phyloP scores from a whole-genome alignment of 2,113 vertebrate genomes.

The Eupsittula cactorum region DNA sequence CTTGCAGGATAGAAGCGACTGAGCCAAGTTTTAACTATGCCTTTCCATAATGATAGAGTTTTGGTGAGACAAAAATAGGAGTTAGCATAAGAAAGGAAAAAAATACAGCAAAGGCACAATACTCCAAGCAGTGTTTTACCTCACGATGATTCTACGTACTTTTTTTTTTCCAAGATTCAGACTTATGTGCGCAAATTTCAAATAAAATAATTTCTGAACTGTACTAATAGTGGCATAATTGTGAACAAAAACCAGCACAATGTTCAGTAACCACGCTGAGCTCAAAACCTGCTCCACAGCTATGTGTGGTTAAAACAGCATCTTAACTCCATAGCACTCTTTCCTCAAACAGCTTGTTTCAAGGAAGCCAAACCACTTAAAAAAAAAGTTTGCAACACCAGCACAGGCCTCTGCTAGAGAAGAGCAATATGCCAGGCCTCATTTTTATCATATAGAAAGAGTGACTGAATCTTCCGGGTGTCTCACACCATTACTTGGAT shows the following conservation, averaged over 20 bases:
- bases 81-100: not conserved
- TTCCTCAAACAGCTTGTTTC: not conserved
- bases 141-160: not conserved
- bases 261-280: not conserved
- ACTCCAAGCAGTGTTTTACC: not conserved
- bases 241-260: not conserved
- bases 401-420: not conserved
- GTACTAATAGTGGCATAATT: not conserved
- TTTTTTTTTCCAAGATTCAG: not conserved
- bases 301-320: not conserved
- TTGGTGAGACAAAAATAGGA: not conserved
- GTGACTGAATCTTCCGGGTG: not conserved
- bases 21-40: constrained; percentile 40
- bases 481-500: not conserved
- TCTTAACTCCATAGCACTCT: not conserved
- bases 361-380: not conserved
- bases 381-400: not conserved
- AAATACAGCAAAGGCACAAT: not conserved
- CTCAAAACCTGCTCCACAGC: constrained; percentile 11
- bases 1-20: not conserved
- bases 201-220: not conserved
- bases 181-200: not conserved
- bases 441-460: not conserved
- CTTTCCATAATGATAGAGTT: not conserved
- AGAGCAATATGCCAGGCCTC: not conserved